These are phyloP conservation scores for Hylia prasina DNA, from an alignment of 2,113 vertebrate species.

Conservation along the genomic window DNA sequence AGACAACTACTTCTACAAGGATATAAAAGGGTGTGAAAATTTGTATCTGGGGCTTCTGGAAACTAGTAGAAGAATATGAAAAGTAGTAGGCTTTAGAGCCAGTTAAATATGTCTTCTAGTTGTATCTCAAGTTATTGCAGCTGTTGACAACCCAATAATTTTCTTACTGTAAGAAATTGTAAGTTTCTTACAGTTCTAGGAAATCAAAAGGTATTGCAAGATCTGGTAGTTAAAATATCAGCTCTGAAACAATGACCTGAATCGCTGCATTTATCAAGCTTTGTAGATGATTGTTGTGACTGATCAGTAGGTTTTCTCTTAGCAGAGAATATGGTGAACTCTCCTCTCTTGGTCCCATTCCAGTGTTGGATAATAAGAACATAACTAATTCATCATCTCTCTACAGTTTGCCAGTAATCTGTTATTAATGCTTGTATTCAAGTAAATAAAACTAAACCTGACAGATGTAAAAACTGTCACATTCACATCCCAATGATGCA, in stretches of 20 bases:
- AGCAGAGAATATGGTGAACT: neutral
- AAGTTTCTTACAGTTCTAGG: neutral
- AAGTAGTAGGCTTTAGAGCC: neutral
- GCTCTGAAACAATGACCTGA: neutral
- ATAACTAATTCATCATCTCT: constrained; percentile 39
- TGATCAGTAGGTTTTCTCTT: constrained; percentile 3
- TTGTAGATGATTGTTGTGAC: neutral
- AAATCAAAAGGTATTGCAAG: neutral
- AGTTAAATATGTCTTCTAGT: neutral
- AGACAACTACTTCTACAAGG: neutral
- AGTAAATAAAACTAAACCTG: constrained; percentile 58
- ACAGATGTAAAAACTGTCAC: constrained; percentile 62
- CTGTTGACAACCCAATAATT: neutral
- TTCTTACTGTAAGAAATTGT: neutral
- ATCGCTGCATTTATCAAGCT: neutral
- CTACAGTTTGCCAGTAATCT: constrained; percentile 56
- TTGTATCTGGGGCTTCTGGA: neutral
- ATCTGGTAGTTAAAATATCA: neutral
- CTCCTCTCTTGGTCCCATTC: neutral
- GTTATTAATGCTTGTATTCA: constrained; percentile 66
- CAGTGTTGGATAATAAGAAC: neutral
- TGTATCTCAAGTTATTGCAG: neutral
- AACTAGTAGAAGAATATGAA: neutral
- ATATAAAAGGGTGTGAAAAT: fast-evolving
- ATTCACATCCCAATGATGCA: constrained; percentile 37